Evolutionary conservation across 1,140 invertebrate genomes (phyloP).

Genomic region (Brachionus asplanchnoidis): DNA sequence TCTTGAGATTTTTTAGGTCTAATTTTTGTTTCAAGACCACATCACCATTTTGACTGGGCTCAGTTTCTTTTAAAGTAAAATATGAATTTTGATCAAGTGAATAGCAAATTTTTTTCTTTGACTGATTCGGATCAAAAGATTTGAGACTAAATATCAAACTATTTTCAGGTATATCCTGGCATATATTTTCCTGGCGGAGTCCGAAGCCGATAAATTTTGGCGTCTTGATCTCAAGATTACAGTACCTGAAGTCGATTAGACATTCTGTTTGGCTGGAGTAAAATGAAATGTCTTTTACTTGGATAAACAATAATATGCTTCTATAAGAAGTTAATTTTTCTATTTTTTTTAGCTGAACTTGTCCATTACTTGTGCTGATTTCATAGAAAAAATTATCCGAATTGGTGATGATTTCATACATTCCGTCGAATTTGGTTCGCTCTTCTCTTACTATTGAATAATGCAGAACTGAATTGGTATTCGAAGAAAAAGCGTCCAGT

Average conservation of each 20-base stretch:
- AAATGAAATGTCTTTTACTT: neutral
- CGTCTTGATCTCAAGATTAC: neutral
- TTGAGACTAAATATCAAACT: neutral
- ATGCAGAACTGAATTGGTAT: neutral
- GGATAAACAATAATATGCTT: neutral
- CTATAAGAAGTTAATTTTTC: neutral
- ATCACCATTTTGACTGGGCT: neutral
- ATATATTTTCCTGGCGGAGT: neutral
- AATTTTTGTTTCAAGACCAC: neutral
- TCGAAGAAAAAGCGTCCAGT: neutral
- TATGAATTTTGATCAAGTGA: neutral
- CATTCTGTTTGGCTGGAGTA: neutral
- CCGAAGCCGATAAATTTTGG: conserved; percentile 31
- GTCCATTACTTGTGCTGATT: neutral
- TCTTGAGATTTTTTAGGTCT: neutral
- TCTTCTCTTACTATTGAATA: neutral
- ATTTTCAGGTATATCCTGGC: conserved; percentile 15
- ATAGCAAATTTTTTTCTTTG: neutral
- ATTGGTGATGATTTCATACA: neutral
- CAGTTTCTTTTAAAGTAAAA: neutral
- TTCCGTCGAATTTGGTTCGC: neutral
- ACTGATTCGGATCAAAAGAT: conserved; percentile 12
- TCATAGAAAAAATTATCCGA: neutral
- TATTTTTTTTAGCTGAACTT: neutral
- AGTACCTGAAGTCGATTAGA: conserved; percentile 5